A percentile compares a stretch with the other conserved stretches of the same genome.
Evolutionary conservation across 2,797 vertebrate genomes (phyloP).

Genomic region (Antrozous pallidus): DNA sequence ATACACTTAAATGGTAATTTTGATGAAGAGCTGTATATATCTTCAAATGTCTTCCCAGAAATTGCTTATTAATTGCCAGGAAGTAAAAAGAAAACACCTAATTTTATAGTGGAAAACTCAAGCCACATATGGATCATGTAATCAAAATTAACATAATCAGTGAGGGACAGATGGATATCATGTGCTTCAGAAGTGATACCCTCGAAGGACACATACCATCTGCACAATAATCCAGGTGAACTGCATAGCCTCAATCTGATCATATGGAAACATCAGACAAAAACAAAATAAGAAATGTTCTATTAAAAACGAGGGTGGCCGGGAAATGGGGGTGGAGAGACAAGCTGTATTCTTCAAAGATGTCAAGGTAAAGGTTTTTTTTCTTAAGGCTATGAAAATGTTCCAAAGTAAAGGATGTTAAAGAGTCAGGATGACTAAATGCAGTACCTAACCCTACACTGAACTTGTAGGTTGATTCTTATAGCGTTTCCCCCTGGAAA

Average conservation of each 20-base stretch:
- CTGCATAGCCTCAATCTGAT: not conserved
- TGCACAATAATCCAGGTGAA: not conserved
- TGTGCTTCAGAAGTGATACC: not conserved
- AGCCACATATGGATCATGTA: not conserved
- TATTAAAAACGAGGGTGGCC: not conserved
- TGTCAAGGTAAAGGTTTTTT: not conserved
- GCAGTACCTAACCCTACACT: not conserved
- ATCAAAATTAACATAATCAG: constrained; percentile 3
- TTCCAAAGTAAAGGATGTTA: constrained; percentile 28
- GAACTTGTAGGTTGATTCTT: too few species aligned
- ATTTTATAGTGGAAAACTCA: not conserved
- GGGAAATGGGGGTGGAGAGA: not conserved
- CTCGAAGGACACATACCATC: not conserved
- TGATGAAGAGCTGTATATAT: not conserved
- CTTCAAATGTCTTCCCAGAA: not conserved
- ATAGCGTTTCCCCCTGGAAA: too few species aligned
- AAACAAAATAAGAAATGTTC: not conserved
- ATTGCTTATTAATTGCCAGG: constrained; percentile 29
- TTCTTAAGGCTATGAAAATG: not conserved
- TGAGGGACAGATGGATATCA: not conserved
- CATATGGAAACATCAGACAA: constrained; percentile 16
- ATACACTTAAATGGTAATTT: constrained; percentile 3
- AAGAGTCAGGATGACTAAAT: constrained; percentile 12
- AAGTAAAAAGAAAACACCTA: not conserved
- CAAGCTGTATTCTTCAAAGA: constrained; percentile 1